These are phyloP conservation scores for Trematomus loennbergii DNA, from an alignment of 2,113 vertebrate genomes.

Conservation along the genomic window DNA sequence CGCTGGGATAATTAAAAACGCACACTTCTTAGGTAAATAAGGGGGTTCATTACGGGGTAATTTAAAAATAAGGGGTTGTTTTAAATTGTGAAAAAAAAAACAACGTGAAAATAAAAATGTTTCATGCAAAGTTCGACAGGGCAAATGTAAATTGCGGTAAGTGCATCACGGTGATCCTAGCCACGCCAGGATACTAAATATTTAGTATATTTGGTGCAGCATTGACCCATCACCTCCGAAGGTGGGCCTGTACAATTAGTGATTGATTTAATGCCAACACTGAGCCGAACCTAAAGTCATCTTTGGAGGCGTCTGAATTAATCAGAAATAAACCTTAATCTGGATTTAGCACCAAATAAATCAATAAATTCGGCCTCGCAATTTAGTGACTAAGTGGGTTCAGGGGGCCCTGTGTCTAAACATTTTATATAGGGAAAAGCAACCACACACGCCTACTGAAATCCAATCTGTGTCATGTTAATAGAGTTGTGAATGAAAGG, in stretches of 20 bases:
- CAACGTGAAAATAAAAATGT: not conserved
- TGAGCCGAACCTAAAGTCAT: slow-evolving; percentile 16
- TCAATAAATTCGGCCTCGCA: slow-evolving; percentile 47
- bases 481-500: slow-evolving; percentile 71
- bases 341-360: slow-evolving; percentile 31
- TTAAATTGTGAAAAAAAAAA: slow-evolving; percentile 15
- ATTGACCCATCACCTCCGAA: slow-evolving; percentile 51
- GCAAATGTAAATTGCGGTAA: not conserved
- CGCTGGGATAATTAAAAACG: slow-evolving; percentile 23
- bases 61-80: slow-evolving; percentile 5
- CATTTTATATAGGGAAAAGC: slow-evolving; percentile 37
- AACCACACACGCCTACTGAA: slow-evolving; percentile 65
- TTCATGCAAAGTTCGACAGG: not conserved
- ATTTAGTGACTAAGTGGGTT: slow-evolving; percentile 26
- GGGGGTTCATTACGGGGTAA: not conserved
- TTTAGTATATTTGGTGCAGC: slow-evolving; percentile 20
- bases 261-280: slow-evolving; percentile 60
- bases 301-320: slow-evolving; percentile 26
- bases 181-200: slow-evolving; percentile 12
- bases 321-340: slow-evolving; percentile 37
- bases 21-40: slow-evolving; percentile 16
- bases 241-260: slow-evolving; percentile 42
- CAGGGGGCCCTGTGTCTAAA: slow-evolving; percentile 47
- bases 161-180: not conserved
- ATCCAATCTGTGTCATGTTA: slow-evolving; percentile 48